These are phyloP conservation scores for Cyprinodon tularosa DNA, from an alignment of 2,113 vertebrate species.

Conservation along the genomic window DNA sequence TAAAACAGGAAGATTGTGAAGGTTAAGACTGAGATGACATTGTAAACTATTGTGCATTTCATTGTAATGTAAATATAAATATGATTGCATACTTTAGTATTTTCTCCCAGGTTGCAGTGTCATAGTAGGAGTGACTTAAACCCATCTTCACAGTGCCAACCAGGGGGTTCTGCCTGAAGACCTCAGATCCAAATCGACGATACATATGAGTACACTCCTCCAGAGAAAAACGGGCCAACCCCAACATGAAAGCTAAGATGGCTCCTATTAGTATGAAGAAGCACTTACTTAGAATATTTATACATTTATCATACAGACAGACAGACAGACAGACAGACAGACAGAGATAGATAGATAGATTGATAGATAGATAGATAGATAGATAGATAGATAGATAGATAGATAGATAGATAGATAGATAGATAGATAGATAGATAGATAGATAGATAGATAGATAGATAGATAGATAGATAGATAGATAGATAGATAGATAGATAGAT, in stretches of 20 bases:
- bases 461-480: too few relatives aligned
- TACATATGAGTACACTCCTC: slow-evolving; percentile 80
- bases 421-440: too few relatives aligned
- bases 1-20: slow-evolving; percentile 1
- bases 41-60: background rate
- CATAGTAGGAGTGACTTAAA: slow-evolving; percentile 81
- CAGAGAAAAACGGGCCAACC: slow-evolving; percentile 72
- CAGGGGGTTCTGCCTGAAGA: slow-evolving; percentile 79
- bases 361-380: too few relatives aligned
- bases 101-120: slow-evolving; percentile 77
- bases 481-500: too few relatives aligned
- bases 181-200: slow-evolving; percentile 75
- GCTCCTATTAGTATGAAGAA: slow-evolving; percentile 60
- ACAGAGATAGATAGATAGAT: too few relatives aligned
- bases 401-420: too few relatives aligned
- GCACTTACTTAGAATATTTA: background rate
- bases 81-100: slow-evolving; percentile 67
- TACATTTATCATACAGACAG: too few relatives aligned
- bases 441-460: too few relatives aligned
- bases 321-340: too few relatives aligned
- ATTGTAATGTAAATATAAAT: background rate
- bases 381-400: too few relatives aligned
- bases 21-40: background rate
- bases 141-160: slow-evolving; percentile 81
- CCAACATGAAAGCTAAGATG: slow-evolving; percentile 78